These are phyloP conservation scores for Dasypus novemcinctus DNA, from an alignment of 2,113 vertebrate species.

Conservation along the genomic window DNA sequence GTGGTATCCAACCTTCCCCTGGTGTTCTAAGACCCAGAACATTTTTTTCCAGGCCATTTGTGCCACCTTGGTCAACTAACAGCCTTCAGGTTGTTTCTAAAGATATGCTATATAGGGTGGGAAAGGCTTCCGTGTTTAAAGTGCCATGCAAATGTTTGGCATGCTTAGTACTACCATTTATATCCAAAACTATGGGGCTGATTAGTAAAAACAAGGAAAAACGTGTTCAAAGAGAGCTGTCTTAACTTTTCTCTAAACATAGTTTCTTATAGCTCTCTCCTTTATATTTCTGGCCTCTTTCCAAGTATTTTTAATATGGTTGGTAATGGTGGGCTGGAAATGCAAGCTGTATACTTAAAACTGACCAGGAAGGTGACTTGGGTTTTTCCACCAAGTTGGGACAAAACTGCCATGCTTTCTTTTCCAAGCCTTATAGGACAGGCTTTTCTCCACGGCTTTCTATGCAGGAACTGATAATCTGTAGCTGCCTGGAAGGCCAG, in stretches of 20 bases:
- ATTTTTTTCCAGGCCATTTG: too few species aligned
- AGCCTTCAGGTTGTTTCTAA: not conserved
- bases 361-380: not conserved
- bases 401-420: not conserved
- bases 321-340: not conserved
- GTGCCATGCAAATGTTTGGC: not conserved
- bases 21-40: too few species aligned
- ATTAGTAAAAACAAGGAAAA: constrained; percentile 33
- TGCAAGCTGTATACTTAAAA: not conserved
- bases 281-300: constrained; percentile 31
- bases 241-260: constrained; percentile 19
- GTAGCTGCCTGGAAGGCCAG: not conserved
- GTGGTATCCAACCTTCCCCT: too few species aligned
- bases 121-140: constrained; percentile 4
- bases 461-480: not conserved
- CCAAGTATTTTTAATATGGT: constrained; percentile 30
- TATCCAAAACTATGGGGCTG: constrained; percentile 21
- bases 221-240: not conserved
- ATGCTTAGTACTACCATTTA: constrained; percentile 7
- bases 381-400: not conserved
- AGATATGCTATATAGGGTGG: not conserved
- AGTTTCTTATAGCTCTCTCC: not conserved
- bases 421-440: not conserved
- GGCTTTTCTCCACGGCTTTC: not conserved
- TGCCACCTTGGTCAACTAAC: too few species aligned